A percentile compares a stretch with the other conserved stretches of the same genome.
Evolutionary conservation across 92 coral and sea anemone species (phyloP).

Genomic region (Bergia sp.): DNA sequence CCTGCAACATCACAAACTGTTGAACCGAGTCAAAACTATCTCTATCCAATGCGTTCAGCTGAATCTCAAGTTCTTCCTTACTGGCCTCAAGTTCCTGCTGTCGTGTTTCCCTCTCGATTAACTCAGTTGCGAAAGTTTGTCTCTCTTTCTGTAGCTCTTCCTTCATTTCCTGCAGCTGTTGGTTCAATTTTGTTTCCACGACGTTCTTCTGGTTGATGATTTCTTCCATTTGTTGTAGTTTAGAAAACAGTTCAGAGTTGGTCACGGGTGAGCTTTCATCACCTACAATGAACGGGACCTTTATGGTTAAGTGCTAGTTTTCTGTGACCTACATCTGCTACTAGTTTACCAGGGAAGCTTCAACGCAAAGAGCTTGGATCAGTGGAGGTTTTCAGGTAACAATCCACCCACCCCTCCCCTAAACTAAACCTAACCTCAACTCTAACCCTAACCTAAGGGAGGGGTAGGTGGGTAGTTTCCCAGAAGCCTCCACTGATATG

Average conservation of each 20-base stretch:
- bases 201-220: constrained; percentile 71
- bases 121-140: constrained; percentile 55
- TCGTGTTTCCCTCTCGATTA: constrained; percentile 64
- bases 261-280: constrained; percentile 27
- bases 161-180: constrained; percentile 68
- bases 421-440: no score
- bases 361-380: no score
- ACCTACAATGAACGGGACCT: constrained; percentile 10
- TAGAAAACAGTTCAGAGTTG: constrained; percentile 53
- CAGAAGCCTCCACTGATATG: no score
- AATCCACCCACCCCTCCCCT: no score
- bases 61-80: constrained; percentile 79
- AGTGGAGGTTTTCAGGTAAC: no score
- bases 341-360: no score
- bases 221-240: constrained; percentile 82
- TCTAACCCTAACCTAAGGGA: no score
- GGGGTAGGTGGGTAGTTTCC: no score
- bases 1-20: constrained; percentile 44
- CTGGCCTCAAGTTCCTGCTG: constrained; percentile 75
- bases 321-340: no score
- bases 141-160: constrained; percentile 76
- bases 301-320: not conserved
- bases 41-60: constrained; percentile 83
- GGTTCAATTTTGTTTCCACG: constrained; percentile 68
- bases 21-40: constrained; percentile 78